Conservation (phyloP, 2,113 vertebrate species). For the Sterna hirundo region DNA sequence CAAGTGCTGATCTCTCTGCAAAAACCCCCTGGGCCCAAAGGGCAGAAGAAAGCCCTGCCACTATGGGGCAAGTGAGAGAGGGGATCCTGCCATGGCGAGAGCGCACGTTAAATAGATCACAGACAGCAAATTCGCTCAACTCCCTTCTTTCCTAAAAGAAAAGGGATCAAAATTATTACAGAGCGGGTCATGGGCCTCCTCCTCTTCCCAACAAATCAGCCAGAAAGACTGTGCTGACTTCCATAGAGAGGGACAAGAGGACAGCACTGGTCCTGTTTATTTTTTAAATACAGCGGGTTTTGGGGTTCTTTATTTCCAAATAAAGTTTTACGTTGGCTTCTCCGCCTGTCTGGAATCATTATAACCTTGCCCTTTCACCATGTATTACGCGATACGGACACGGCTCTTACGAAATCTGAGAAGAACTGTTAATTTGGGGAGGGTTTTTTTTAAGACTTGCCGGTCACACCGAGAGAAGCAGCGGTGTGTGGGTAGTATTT, state of each 20-base stretch:
- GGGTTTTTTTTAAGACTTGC: not conserved
- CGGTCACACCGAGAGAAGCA: not conserved
- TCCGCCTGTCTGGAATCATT: not conserved
- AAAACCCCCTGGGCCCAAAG: not conserved
- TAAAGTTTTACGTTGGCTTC: rapidly evolving
- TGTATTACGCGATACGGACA: rapidly evolving
- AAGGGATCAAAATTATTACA: not conserved
- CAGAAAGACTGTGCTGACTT: not conserved
- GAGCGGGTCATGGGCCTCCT: rapidly evolving
- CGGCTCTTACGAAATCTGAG: rapidly evolving
- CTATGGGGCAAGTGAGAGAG: not conserved
- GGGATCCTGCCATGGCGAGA: not conserved
- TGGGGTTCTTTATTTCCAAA: not conserved
- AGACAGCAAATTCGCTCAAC: not conserved
- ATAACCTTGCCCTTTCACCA: not conserved
- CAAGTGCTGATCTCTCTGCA: not conserved
- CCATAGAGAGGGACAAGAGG: not conserved
- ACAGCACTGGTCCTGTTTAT: not conserved
- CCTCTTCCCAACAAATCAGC: not conserved
- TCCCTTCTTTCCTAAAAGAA: not conserved
- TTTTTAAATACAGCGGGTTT: not conserved
- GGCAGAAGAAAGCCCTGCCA: not conserved
- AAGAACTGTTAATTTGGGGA: not conserved
- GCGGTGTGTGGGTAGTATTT: not conserved
- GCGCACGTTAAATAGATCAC: rapidly evolving